Base-by-base conservation (phyloP, 2,113 vertebrate genomes). In the Bujurquina vittata region DNA sequence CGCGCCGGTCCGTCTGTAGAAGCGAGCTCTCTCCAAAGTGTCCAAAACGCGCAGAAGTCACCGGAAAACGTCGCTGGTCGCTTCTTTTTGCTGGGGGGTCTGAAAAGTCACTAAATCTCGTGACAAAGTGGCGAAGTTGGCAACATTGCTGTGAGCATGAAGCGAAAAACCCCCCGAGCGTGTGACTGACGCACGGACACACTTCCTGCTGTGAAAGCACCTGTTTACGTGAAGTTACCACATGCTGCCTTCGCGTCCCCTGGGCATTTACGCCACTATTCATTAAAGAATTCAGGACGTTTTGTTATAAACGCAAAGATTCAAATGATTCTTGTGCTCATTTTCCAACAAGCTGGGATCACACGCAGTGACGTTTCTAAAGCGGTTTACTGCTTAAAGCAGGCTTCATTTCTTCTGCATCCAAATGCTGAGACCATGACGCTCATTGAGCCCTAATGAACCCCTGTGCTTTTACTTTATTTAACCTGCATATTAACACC, bases 161-260 rank as follows among this genome's bases (percentile, higher is more conserved):
- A 3, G 69, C 6, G 3, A 29, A 69, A 69, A 67, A 0, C 49
- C 67, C 49, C 49, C 49, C 33, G 0, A 0, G 69, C 29, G 4
- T 15, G 17, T 15, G 55, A 11, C n/a, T 75, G 43, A n/a, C 1
- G 23, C 40, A 4, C 40, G 14, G 61, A 22, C 22, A 79, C 59
- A 90, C 90, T 88, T 91, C 88, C 88, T 75, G 79, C 15, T 86
- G 85, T 43, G 11, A 88, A 82, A 46, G 4, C 4, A 81, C 67
- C 46, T 20, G 17, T 40, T 88, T 83, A 80, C 86, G 1, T 65
- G 75, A 81, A 88, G 0, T 78, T 1, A 84, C 43, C 20, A 0
- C 37, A 14, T 20, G 86, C 3, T 75, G 46, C 86, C 1, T 90
- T 90, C 82, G 75, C 0, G 43, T 0, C 3, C 1, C 77, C 0